Conservation (phyloP, 2,797 vertebrate species). For the Sylvilagus floridanus region DNA sequence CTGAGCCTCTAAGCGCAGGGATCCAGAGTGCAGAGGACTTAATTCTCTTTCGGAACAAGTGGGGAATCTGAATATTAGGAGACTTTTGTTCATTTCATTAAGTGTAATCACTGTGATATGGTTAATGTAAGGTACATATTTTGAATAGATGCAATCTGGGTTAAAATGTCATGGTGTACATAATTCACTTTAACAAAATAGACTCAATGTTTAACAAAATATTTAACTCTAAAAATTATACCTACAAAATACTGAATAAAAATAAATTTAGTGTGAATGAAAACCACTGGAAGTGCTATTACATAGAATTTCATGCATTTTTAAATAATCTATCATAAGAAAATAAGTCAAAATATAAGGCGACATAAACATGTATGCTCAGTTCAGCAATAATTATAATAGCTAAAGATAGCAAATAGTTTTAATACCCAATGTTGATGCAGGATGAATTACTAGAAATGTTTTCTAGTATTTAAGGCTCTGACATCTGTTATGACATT, state of each 20-base stretch:
- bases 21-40: background rate
- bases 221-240: background rate
- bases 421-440: background rate
- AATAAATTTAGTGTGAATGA: background rate
- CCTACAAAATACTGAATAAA: background rate
- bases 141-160: background rate
- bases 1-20: background rate
- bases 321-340: background rate
- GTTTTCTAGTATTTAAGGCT: conserved; percentile 35
- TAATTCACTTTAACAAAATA: background rate
- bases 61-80: background rate
- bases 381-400: background rate
- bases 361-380: background rate
- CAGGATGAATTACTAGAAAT: background rate
- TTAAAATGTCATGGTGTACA: background rate
- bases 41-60: background rate
- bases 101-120: background rate
- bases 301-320: background rate
- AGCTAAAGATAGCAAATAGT: conserved; percentile 6
- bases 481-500: background rate
- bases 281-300: background rate
- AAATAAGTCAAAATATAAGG: conserved; percentile 3
- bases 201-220: background rate
- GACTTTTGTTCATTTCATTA: conserved; percentile 25
- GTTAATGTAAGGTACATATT: background rate